Evolutionary conservation across 2,797 vertebrate genomes (phyloP), one percentile per base, ranked within the genome.

Genomic region (Lepus oiostolus): DNA sequence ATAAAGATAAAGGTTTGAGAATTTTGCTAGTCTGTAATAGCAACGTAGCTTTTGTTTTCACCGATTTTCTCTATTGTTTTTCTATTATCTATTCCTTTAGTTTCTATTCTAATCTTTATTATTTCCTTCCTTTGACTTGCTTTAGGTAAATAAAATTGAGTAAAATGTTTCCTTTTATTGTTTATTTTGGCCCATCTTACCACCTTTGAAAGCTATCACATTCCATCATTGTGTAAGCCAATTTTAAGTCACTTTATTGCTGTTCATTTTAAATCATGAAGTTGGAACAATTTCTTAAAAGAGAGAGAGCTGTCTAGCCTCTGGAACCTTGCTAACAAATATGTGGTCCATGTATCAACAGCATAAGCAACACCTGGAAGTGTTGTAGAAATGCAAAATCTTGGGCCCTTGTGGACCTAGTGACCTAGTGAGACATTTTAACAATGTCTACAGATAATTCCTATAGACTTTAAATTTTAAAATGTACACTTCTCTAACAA

Each of bases 71-170:
- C 60, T 60, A 38, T n/a, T 67, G 7, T 38, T 85, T 91, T 74
- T 62, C 24, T 76, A n/a, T 71, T 62, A 60, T 77, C 24, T 77
- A 24, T 74, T 65, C 58, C 24, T 60, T 74, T 60, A 74, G 85
- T 89, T 89, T 89, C 60, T 21, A 85, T 30, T 92, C 58, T 76
- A 72, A 82, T 52, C 14, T 91, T 60, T 72, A 84, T 76, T 60
- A 62, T 89, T 81, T 62, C 21, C 81, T 84, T 38, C 19, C 26
- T 67, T 65, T 85, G 24, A 21, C 50, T 95, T 80, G 75, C n/a
- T 75, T 85, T 80, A 84, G 28, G 30, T 87, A 67, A 84, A 93
- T 62, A 87, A 86, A 5, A 62, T 58, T 24, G 22, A 54, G 22
- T 80, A 35, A 70, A 95, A 47, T 42, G 10, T 93, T 88, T 76